phyloP scores from a whole-genome alignment of 2,888 invertebrate genomes.

The Metellina segmentata region DNA sequence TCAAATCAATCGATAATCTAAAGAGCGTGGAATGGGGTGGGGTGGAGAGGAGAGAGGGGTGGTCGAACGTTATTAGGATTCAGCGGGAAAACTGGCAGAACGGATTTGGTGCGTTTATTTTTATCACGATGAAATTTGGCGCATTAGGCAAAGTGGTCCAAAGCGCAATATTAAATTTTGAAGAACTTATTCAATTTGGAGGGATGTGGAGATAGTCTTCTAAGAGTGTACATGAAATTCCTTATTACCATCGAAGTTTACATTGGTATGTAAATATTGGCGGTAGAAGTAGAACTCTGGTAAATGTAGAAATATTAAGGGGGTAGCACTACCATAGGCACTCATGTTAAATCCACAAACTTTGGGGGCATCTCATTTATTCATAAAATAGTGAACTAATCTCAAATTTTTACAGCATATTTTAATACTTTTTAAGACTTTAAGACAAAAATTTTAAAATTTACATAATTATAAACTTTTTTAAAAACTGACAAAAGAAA shows the following conservation, averaged over 20 bases:
- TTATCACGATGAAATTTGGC: not conserved
- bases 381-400: no score
- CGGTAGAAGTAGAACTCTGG: not conserved
- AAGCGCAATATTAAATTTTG: slow-evolving; percentile 45
- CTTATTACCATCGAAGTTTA: not conserved
- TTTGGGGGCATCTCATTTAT: no score
- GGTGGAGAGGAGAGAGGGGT: slow-evolving; percentile 3
- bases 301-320: no score
- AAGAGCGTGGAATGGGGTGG: slow-evolving; percentile 36
- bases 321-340: no score
- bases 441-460: no score
- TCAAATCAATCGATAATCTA: slow-evolving; percentile 69
- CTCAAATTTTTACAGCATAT: no score
- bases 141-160: not conserved
- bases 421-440: no score
- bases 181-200: slow-evolving; percentile 3
- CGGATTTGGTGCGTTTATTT: slow-evolving; percentile 20
- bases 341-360: no score
- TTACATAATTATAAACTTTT: no score
- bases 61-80: slow-evolving; percentile 55
- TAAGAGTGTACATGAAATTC: not conserved
- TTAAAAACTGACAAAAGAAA: no score
- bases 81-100: slow-evolving; percentile 31
- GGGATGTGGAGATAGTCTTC: not conserved
- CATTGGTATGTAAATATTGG: not conserved